phyloP scores from a whole-genome alignment of 2,113 vertebrate genomes.

The Boleophthalmus pectinirostris region DNA sequence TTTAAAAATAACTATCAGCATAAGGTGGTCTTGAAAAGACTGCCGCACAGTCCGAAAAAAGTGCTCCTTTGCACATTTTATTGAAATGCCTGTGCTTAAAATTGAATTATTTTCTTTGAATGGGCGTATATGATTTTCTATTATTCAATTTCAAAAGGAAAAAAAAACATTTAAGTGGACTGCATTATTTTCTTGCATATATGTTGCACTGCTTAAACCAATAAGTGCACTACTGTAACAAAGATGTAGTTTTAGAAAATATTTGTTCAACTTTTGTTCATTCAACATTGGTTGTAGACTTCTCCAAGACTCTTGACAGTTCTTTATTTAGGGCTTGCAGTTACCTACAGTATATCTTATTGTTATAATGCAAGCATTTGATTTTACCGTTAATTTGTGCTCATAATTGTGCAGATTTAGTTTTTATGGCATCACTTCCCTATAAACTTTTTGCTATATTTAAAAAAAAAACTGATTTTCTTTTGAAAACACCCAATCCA shows the following conservation, averaged over 20 bases:
- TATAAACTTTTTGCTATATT: constrained; percentile 64
- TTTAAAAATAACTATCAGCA: constrained; percentile 63
- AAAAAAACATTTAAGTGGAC: constrained; percentile 78
- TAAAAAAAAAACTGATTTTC: constrained; percentile 56
- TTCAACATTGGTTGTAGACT: constrained; percentile 77
- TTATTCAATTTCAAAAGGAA: constrained; percentile 71
- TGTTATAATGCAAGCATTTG: constrained; percentile 73
- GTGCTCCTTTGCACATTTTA: constrained; percentile 81
- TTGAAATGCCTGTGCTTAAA: constrained; percentile 81
- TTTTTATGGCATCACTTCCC: constrained; percentile 62
- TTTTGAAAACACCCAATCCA: constrained; percentile 73
- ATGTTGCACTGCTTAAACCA: constrained; percentile 86
- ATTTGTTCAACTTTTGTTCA: constrained; percentile 52
- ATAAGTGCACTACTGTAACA: constrained; percentile 87
- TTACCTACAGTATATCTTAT: constrained; percentile 72
- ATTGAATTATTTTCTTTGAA: constrained; percentile 76
- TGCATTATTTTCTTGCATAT: constrained; percentile 84
- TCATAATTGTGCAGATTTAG: constrained; percentile 62
- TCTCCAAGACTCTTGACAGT: constrained; percentile 67
- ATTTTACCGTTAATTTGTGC: constrained; percentile 75
- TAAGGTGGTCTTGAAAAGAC: constrained; percentile 59
- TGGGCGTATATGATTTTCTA: constrained; percentile 74
- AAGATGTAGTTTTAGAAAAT: constrained; percentile 82
- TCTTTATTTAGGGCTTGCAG: constrained; percentile 77
- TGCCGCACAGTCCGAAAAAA: constrained; percentile 58